Evolutionary conservation across 1,140 invertebrate genomes (phyloP).

Genomic region (Brachionus plicatilis): DNA sequence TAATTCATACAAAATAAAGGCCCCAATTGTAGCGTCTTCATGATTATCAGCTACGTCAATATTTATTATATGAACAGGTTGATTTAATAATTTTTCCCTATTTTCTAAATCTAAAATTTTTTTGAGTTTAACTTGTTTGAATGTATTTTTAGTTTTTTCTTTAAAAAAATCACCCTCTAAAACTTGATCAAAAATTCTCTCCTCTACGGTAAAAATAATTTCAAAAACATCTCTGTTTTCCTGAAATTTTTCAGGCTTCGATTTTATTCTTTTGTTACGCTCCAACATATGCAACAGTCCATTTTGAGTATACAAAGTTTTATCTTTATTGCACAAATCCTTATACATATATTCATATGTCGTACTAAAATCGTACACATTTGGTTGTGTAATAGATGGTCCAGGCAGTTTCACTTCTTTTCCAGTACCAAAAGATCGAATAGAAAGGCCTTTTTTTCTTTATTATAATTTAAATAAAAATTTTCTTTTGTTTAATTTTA

Average conservation of each 20-base stretch:
- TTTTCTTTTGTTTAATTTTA: neutral
- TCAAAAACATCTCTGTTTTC: constrained; percentile 82
- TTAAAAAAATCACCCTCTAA: constrained; percentile 55
- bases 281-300: constrained; percentile 97
- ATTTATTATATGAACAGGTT: constrained; percentile 87
- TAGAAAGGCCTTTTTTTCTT: constrained; percentile 92
- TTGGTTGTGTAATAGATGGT: constrained; percentile 84
- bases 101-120: neutral
- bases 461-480: neutral
- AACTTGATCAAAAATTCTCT: constrained; percentile 94
- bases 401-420: constrained; percentile 89
- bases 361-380: constrained; percentile 94
- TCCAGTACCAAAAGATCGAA: constrained; percentile 93
- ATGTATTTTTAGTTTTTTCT: too few relatives aligned
- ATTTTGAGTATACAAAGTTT: constrained; percentile 82
- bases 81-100: constrained; percentile 6
- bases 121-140: neutral
- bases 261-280: constrained; percentile 89
- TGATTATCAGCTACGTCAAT: constrained; percentile 99
- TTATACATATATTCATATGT: constrained; percentile 93
- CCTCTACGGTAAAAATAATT: constrained; percentile 93
- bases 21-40: constrained; percentile 98
- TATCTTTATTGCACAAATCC: constrained; percentile 70
- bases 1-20: constrained; percentile 94
- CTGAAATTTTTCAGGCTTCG: constrained; percentile 89